phyloP scores from a whole-genome alignment of 1,140 invertebrate genomes.

The Phenacoccus solenopsis region DNA sequence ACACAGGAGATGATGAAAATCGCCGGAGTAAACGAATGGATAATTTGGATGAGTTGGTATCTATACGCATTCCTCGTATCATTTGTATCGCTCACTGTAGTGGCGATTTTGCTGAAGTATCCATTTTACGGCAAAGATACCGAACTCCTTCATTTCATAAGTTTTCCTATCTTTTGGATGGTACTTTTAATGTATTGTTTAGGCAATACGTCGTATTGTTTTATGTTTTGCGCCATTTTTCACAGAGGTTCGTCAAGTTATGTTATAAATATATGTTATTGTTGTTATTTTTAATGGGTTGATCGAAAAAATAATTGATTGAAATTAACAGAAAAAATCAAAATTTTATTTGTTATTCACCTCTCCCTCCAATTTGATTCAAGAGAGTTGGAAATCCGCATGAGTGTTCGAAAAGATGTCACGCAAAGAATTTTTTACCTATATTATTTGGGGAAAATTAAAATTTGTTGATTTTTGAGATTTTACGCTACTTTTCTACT shows the following conservation, averaged over 20 bases:
- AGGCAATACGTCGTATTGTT: conserved; percentile 18
- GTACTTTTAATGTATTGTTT: conserved; percentile 18
- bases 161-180: conserved; percentile 29
- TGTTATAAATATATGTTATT: no score
- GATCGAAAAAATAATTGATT: no score
- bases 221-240: conserved; percentile 20
- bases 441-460: no score
- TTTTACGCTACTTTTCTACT: no score
- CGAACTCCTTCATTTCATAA: conserved; percentile 33
- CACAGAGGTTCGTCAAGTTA: not conserved
- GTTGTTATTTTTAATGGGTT: no score
- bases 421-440: no score
- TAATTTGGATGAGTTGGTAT: conserved; percentile 52
- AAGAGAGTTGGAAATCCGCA: no score
- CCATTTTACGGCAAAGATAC: conserved; percentile 28
- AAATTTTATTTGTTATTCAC: no score
- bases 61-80: conserved; percentile 42
- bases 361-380: no score
- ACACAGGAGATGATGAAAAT: conserved; percentile 62
- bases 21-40: conserved; percentile 48
- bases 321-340: no score
- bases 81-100: conserved; percentile 35
- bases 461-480: no score
- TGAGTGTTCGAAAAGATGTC: no score
- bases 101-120: conserved; percentile 35